phyloP scores from a whole-genome alignment of 2,888 invertebrate genomes.

The Eupithecia dodoneata region DNA sequence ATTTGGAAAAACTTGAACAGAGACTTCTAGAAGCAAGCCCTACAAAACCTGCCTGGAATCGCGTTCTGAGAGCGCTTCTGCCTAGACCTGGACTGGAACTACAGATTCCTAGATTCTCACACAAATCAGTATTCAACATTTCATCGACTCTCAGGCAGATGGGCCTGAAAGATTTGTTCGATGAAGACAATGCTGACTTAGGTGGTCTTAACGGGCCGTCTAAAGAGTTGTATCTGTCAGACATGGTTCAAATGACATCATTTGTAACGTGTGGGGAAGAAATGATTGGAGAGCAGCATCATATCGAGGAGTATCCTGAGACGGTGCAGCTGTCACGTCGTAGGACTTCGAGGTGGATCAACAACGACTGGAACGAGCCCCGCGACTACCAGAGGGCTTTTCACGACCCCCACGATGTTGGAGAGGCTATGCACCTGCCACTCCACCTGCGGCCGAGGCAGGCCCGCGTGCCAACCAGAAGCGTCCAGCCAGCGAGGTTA shows the following conservation, averaged over 20 bases:
- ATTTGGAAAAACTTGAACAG: slow-evolving; percentile 89
- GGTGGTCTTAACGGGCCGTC: slow-evolving; percentile 92
- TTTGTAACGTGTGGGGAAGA: slow-evolving; percentile 93
- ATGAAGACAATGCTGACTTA: slow-evolving; percentile 90
- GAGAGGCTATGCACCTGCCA: slow-evolving; percentile 84
- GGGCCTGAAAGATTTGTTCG: slow-evolving; percentile 92
- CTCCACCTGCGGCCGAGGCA: slow-evolving; percentile 88
- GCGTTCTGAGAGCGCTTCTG: slow-evolving; percentile 88
- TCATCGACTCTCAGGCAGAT: slow-evolving; percentile 90
- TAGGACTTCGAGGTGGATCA: slow-evolving; percentile 77
- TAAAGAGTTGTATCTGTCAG: slow-evolving; percentile 92
- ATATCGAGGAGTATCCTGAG: slow-evolving; percentile 92
- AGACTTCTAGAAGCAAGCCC: slow-evolving; percentile 87
- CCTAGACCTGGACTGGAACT: slow-evolving; percentile 91
- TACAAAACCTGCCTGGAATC: slow-evolving; percentile 88
- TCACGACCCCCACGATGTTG: slow-evolving; percentile 85
- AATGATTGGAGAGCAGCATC: slow-evolving; percentile 89
- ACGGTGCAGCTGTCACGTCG: slow-evolving; percentile 76
- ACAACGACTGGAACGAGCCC: slow-evolving; percentile 78
- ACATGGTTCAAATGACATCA: slow-evolving; percentile 92
- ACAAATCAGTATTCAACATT: slow-evolving; percentile 92
- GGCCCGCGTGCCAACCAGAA: slow-evolving; percentile 87
- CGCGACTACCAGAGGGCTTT: slow-evolving; percentile 88
- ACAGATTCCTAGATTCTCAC: slow-evolving; percentile 93
- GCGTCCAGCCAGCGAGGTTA: slow-evolving; percentile 86